Evolutionary conservation across 2,797 vertebrate species (phyloP), one percentile per base, ranked within the genome.

Genomic region (Pipistrellus nathusii): DNA sequence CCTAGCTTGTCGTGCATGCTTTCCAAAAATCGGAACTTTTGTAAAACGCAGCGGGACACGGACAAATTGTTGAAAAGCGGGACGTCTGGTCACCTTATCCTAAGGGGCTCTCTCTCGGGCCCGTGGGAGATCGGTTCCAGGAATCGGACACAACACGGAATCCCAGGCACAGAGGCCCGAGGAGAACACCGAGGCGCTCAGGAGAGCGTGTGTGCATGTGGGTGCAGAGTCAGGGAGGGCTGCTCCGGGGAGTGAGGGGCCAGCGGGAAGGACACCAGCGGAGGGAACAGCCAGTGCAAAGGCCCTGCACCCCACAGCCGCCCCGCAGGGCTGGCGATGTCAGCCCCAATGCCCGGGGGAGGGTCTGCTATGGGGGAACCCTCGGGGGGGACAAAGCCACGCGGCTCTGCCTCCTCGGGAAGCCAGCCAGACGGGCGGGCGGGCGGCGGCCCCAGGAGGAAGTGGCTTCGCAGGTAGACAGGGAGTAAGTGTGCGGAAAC

Each of bases 381-480:
- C n/a, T 8, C 10, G 21, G 13, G 21, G 21, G 21, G 35, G 44
- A 7, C 41, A 20, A 25, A 55, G 8, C 44, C 55, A 55, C 23
- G 71, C 55, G 0, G 59, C 14, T 73, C 41, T 59, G 77, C 35
- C 10, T 46, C 55, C 30, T 4, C 18, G 41, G 62, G 73, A 44
- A n/a, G 46, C 78, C 73, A 73, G 88, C 25, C 38, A 46, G 71
- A 41, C 81, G 62, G 80, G 3, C 38, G 53, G 88, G n/a, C 64
- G 21, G 77, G 38, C 18, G 13, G 12, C 57, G 23, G 92, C 73
- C 18, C 2, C 4, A 32, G 6, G 90, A 96, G 95, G 94, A 96
- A 95, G 95, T 93, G 94, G 96, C 78, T 95, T 93, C 8, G 46
- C 66, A 97, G 92, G 94, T 92, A 93, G 94, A 88, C 90, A 96